Conservation (phyloP, 2,888 invertebrate genomes). For the Stenodema calcarata region DNA sequence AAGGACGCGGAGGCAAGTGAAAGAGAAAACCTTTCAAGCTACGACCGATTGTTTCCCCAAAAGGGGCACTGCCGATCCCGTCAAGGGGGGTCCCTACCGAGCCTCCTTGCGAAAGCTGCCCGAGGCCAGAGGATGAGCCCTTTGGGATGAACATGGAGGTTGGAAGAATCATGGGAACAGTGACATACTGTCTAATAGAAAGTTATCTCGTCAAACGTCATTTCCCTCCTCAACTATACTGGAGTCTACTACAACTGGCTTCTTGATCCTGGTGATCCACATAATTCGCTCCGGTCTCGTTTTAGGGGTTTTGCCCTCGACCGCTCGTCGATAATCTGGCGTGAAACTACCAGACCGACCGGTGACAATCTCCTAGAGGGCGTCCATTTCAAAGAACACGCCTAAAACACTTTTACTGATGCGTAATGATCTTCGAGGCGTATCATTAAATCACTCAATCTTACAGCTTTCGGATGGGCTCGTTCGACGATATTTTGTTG, state of each 20-base stretch:
- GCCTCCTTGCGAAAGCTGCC: not conserved
- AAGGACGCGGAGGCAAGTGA: not conserved
- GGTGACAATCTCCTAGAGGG: not conserved
- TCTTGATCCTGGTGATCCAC: constrained; percentile 20
- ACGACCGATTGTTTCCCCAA: not conserved
- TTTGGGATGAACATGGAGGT: not conserved
- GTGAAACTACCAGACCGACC: not conserved
- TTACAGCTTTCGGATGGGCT: not conserved
- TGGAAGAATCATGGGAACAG: not conserved
- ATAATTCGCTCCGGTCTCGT: not conserved
- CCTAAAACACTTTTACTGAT: not conserved
- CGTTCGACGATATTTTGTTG: not conserved
- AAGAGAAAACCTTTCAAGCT: not conserved
- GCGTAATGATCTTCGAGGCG: not conserved
- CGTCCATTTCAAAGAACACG: not conserved
- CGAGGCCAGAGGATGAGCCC: not conserved
- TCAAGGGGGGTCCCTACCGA: too few species aligned
- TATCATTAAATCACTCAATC: not conserved
- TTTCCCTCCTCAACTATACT: not conserved
- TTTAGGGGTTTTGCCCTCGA: not conserved
- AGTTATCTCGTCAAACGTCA: not conserved
- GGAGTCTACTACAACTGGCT: not conserved
- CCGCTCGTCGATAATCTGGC: not conserved
- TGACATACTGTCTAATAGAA: constrained; percentile 21
- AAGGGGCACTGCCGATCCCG: not conserved